phyloP scores from a whole-genome alignment of 2,113 vertebrate species.

The Triplophysa dalaica region DNA sequence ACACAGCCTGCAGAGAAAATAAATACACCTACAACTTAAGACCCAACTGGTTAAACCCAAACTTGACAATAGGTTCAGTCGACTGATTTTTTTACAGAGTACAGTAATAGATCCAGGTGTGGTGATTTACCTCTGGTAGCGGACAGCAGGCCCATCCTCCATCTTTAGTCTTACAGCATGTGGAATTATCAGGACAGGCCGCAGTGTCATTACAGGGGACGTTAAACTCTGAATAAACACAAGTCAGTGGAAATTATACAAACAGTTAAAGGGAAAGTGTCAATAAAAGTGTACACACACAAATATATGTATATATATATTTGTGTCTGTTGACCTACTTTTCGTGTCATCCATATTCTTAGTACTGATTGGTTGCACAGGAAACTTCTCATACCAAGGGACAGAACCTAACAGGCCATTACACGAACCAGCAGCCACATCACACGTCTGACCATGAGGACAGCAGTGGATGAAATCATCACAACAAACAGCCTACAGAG shows the following conservation, averaged over 20 bases:
- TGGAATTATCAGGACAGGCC: slow-evolving; percentile 52
- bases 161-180: slow-evolving; percentile 53
- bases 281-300: too few species aligned
- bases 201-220: slow-evolving; percentile 43
- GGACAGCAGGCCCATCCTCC: slow-evolving; percentile 65
- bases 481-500: slow-evolving; percentile 77
- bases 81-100: background rate
- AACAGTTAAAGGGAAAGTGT: background rate
- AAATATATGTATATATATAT: too few species aligned
- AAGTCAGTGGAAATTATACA: slow-evolving; percentile 46
- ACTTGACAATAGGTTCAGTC: background rate
- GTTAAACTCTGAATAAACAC: background rate
- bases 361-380: slow-evolving; percentile 30
- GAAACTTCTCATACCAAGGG: slow-evolving; percentile 58
- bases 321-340: background rate
- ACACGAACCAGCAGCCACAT: slow-evolving; percentile 61
- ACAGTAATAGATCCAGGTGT: background rate
- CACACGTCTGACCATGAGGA: slow-evolving; percentile 67
- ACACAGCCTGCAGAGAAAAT: slow-evolving; percentile 69
- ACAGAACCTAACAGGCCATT: slow-evolving; percentile 6
- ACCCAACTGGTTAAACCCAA: background rate
- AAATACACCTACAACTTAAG: background rate
- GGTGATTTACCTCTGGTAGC: slow-evolving; percentile 47
- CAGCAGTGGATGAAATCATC: slow-evolving; percentile 73
- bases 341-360: background rate